These are phyloP conservation scores for Exocentrus adspersus DNA, from an alignment of 2,888 invertebrate species.

Conservation along the genomic window DNA sequence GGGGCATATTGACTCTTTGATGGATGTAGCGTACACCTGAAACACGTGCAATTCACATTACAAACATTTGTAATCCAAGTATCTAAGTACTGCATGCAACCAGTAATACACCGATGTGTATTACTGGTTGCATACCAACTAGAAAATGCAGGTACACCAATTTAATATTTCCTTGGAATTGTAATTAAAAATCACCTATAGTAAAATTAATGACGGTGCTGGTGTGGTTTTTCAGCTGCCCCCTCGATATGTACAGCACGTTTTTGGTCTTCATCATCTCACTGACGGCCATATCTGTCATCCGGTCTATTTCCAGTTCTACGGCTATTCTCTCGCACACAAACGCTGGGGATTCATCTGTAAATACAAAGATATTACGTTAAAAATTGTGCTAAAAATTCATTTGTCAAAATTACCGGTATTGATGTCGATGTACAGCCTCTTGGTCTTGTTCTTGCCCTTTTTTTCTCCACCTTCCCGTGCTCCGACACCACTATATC, in stretches of 20 bases:
- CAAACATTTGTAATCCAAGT: not conserved
- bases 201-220: conserved; percentile 93
- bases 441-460: conserved; percentile 62
- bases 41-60: conserved; percentile 8
- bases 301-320: conserved; percentile 88
- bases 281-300: conserved; percentile 89
- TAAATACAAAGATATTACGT: conserved; percentile 6
- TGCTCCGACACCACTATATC: conserved; percentile 95
- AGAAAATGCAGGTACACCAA: too few relatives aligned
- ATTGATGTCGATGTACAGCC: conserved; percentile 56
- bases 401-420: conserved; percentile 43
- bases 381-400: not conserved
- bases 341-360: conserved; percentile 85
- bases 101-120: too few relatives aligned
- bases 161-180: too few relatives aligned
- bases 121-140: too few relatives aligned
- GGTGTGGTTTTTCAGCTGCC: conserved; percentile 89
- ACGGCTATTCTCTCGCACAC: conserved; percentile 91
- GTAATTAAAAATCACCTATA: conserved; percentile 49
- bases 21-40: conserved; percentile 89
- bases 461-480: conserved; percentile 73
- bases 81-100: too few relatives aligned
- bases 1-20: conserved; percentile 97
- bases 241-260: conserved; percentile 86
- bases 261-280: conserved; percentile 85